Evolutionary conservation across 2,888 invertebrate genomes (phyloP), one percentile per base, ranked within the genome.

Genomic region (Ernsta delagoae): DNA sequence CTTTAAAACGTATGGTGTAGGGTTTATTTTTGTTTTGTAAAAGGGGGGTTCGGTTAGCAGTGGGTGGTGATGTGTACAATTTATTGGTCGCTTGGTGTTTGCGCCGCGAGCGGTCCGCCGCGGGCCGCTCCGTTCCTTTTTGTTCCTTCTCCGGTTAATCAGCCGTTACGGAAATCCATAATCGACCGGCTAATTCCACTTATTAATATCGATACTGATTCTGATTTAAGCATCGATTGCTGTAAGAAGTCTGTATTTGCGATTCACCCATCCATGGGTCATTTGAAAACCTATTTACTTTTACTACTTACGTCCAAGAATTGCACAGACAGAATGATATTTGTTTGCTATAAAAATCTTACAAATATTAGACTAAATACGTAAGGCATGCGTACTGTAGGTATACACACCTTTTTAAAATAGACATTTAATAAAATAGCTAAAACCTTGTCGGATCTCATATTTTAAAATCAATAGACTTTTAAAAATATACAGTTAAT

Each of bases 101-200:
- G 85, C 86, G 85, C 87, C 84, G 86, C 87, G 84, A 87, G 87
- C 87, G 87, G 87, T 85, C 85, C 79, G 72, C 70, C 62, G 69
- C 71, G 67, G 74, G 73, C 39, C 69, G 41, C 70, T 50, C 12
- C 12, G 12, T 5, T 36, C 67, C 76, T 75, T 64, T 64, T 64
- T 61, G 56, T 61, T 62, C 56, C 56, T 24, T 68, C 39, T 48
- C 61, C 61, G 48, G 67, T 62, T 68, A 68, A 68, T 68, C 67
- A 68, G 67, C 67, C 67, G 67, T 68, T 68, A 68, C 68, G 68
- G 68, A 68, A 62, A 68, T 68, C 57, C 68, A 57, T 68, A 68
- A 68, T 68, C 62, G 68, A 62, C 68, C 48, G 68, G 62, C 68
- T 68, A 68, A 68, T 68, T 68, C 68, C 68, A 68, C 57, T 68